Conservation (phyloP, 2,113 vertebrate species). For the Neolamprologus devosi region DNA sequence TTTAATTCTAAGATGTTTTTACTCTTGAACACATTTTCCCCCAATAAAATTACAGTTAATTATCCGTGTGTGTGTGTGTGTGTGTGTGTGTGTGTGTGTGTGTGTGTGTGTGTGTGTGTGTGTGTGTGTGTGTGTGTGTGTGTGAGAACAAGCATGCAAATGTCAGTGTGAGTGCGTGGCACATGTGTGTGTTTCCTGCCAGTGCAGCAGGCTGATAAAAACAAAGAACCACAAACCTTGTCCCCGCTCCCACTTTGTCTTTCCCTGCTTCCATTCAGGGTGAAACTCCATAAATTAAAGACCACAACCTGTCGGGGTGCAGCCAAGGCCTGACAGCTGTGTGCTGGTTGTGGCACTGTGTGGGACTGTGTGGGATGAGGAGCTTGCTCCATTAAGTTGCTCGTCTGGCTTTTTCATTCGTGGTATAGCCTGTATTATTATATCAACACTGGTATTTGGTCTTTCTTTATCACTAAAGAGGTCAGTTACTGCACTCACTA, state of each 20-base stretch:
- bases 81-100: not conserved
- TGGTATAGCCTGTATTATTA: not conserved
- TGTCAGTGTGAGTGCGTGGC: not conserved
- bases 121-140: not conserved
- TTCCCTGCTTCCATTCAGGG: constrained; percentile 32
- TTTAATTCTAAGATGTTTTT: not conserved
- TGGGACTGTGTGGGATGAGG: not conserved
- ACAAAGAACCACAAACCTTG: constrained; percentile 48
- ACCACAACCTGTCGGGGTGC: constrained; percentile 34
- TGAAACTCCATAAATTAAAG: constrained; percentile 51
- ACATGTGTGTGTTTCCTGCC: constrained; percentile 50
- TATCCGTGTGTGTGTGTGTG: not conserved
- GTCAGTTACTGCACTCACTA: not conserved
- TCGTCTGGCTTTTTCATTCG: not conserved
- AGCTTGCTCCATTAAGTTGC: not conserved
- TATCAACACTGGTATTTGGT: not conserved
- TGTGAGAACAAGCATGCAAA: not conserved
- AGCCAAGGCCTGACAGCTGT: constrained; percentile 21
- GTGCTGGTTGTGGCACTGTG: not conserved
- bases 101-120: not conserved
- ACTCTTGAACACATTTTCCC: not conserved
- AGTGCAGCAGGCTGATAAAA: constrained; percentile 57
- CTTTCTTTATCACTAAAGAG: not conserved
- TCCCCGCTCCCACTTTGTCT: constrained; percentile 17
- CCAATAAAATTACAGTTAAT: not conserved